Evolutionary conservation across 2,888 invertebrate genomes (phyloP).

Genomic region (Phasia obesa): DNA sequence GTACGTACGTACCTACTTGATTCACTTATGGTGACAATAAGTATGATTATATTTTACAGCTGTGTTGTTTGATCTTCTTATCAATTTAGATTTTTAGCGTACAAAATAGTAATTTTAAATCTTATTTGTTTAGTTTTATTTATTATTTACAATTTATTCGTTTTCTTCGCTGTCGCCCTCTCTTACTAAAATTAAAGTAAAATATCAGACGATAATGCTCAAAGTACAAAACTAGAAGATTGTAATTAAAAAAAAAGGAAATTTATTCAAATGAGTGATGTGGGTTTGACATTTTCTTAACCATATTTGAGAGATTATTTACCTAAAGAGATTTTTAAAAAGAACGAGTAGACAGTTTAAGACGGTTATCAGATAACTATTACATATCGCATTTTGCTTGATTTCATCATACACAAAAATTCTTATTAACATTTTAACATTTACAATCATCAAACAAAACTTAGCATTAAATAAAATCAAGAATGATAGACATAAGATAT

Average conservation of each 20-base stretch:
- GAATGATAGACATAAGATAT: too few relatives aligned
- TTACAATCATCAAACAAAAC: too few relatives aligned
- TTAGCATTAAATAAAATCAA: too few relatives aligned
- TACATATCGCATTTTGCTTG: too few relatives aligned
- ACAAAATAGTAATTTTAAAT: conserved; percentile 34
- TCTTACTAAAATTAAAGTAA: conserved; percentile 5
- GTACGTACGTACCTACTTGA: too few relatives aligned
- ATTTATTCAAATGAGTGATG: background rate
- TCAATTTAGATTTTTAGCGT: conserved; percentile 36
- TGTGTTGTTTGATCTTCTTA: conserved; percentile 34
- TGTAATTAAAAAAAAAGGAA: background rate
- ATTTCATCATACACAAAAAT: too few relatives aligned
- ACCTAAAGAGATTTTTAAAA: too few relatives aligned
- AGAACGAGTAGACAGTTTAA: too few relatives aligned
- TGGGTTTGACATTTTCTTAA: too few relatives aligned
- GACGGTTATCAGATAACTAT: too few relatives aligned
- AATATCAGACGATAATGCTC: conserved; percentile 55
- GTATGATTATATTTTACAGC: conserved; percentile 19
- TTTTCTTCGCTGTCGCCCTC: background rate
- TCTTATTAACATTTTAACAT: too few relatives aligned
- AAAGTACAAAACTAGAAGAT: conserved; percentile 53
- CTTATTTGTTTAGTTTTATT: conserved; percentile 21
- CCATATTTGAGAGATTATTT: too few relatives aligned
- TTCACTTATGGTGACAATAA: conserved; percentile 37
- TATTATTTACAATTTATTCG: conserved; percentile 24